Conservation (phyloP, 2,797 vertebrate species). For the Hydrophis major region DNA sequence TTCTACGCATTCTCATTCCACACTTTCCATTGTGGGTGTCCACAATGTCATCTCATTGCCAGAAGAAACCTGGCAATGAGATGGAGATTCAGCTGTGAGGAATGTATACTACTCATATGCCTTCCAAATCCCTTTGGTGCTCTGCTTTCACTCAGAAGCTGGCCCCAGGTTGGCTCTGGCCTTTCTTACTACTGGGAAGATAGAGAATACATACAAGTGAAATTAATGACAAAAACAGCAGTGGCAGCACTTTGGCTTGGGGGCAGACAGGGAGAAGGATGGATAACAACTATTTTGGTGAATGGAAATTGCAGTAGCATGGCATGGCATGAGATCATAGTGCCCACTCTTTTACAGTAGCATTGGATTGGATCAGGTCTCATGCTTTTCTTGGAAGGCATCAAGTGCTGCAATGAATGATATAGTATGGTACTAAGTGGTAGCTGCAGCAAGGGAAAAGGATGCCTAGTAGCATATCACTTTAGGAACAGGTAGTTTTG, state of each 20-base stretch:
- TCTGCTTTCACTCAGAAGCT: background rate
- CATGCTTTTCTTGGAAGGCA: background rate
- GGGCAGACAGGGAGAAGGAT: background rate
- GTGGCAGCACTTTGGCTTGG: background rate
- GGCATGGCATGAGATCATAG: background rate
- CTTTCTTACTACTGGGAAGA: background rate
- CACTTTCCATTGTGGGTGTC: background rate
- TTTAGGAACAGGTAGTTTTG: background rate
- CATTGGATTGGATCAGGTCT: background rate
- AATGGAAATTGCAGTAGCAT: background rate
- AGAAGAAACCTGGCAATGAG: too few relatives aligned
- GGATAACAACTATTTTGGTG: background rate
- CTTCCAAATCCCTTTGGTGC: background rate
- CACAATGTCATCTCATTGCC: too few relatives aligned
- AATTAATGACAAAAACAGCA: background rate
- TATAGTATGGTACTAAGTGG: background rate
- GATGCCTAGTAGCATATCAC: background rate
- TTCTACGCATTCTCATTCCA: background rate
- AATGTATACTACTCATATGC: background rate
- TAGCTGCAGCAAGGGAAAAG: background rate
- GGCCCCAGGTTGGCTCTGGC: background rate
- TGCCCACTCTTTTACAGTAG: background rate
- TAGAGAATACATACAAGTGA: background rate
- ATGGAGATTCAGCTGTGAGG: background rate
- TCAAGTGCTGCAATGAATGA: background rate